phyloP scores from a whole-genome alignment of 1,140 invertebrate species.

The Eueides isabella region DNA sequence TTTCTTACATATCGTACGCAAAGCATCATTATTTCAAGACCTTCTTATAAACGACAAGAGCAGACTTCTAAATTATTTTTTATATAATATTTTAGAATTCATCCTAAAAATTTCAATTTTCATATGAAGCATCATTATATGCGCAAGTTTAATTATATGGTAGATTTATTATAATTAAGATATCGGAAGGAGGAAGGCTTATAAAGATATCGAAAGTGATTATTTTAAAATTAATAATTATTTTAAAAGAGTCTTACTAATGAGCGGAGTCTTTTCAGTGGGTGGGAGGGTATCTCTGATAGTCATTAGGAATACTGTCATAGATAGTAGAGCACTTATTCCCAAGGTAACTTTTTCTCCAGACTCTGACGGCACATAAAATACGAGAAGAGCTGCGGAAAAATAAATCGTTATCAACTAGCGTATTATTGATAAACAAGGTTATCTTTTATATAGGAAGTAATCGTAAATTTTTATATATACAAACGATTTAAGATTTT shows the following conservation, averaged over 20 bases:
- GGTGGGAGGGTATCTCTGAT: constrained; percentile 95
- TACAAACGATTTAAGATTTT: background rate
- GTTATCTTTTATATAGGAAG: background rate
- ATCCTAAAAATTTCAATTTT: background rate
- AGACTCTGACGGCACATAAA: constrained; percentile 95
- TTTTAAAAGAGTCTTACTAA: constrained; percentile 85
- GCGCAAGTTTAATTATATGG: too few relatives aligned
- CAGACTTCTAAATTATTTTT: background rate
- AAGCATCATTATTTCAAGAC: constrained; percentile 11
- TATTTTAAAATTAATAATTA: background rate
- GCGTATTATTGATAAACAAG: background rate
- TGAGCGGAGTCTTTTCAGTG: constrained; percentile 94
- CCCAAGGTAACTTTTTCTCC: constrained; percentile 95
- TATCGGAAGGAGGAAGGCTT: too few relatives aligned
- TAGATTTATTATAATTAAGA: too few relatives aligned
- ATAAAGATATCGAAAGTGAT: too few relatives aligned
- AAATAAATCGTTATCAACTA: constrained; percentile 21
- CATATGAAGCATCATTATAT: background rate
- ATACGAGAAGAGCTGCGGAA: constrained; percentile 91
- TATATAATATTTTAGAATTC: background rate
- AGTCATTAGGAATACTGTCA: constrained; percentile 97
- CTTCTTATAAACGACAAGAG: constrained; percentile 11
- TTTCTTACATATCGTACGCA: background rate
- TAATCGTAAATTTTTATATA: too few relatives aligned
- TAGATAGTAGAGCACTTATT: constrained; percentile 94